Base-by-base conservation (phyloP, 2,888 invertebrate species). In the Drosophila picticornis region DNA sequence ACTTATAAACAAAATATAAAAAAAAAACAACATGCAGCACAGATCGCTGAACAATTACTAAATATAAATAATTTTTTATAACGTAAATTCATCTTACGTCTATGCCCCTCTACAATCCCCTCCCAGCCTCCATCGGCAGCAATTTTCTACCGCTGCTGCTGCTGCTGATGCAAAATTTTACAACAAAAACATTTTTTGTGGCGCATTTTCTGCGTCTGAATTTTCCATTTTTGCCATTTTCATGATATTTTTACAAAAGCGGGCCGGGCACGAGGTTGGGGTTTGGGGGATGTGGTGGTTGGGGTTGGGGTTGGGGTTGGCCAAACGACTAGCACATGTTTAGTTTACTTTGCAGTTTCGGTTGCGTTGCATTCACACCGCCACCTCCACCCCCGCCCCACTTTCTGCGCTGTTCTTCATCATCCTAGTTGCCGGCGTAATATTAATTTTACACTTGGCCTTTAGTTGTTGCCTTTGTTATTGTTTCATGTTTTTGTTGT, bases 401-500 rank as follows among this genome's bases (percentile, higher is more conserved):
- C 71, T 16, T 36, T 29, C 52, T 25, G 4, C 48, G n/a, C 36
- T 34, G 31, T 32, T 60, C 58, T 27, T 56, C 43, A 58, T 60
- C 29, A 56, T 63, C 34, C 65, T 40, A 80, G 76, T 72, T 51
- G 80, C 72, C 77, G 87, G 82, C 80, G 84, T 80, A 84, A 87
- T 91, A 92, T 92, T 91, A 86, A 91, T 91, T 91, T 91, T 92
- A 92, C 92, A 92, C 92, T 92, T 92, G 92, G 92, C 92, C 92
- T 92, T 89, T 91, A 91, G 83, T 90, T 88, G 72, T 72, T 78
- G 70, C 53, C 71, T 67, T 76, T 72, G 81, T 74, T 72, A 60
- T 65, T 81, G 51, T 63, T 65, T 34, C 46, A n/a, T 29, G 27
- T 55, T 67, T 50, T 40, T 77, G 50, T 38, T 76, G 72, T 71